Base-by-base conservation (phyloP, 2,797 vertebrate genomes). In the Taeniopygia guttata region DNA sequence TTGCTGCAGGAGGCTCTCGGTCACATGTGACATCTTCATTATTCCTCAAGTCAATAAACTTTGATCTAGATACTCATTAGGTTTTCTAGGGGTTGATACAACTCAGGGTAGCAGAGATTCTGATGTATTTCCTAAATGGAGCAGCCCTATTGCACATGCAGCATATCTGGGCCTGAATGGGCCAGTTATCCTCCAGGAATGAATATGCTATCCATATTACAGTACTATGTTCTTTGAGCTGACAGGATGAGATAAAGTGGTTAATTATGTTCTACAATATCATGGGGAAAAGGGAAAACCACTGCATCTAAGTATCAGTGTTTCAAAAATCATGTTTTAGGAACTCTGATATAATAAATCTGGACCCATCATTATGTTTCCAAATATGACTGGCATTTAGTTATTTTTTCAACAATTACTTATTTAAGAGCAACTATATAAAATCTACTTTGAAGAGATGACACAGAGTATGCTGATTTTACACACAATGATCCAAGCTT, bases 131-230 rank as follows among this genome's bases (percentile, higher is more conserved):
- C 22, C 75, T 42, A 27, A 90, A 66, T 20, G 49, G 36, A 63
- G 36, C 13, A 54, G 14, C 17, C 10, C 18, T 48, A 7, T 20
- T 49, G 48, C 20, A 38, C 7, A 7, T 23, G 40, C 7, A 43
- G 22, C 1, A 1, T 21, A 23, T 48, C 52, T 5, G 2, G 22
- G 13, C 16, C 30, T 59, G 54, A 76, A 36, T 1, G 8, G 36
- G 34, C 10, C 15, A 13, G 30, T 45, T 81, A 19, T 30, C 15
- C 7, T 32, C 11, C 43, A 79, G 1, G 7, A 67, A 63, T 30
- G 10, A 38, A 42, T 49, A 46, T 17, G 7, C 13, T 54, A 4
- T 36, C 58, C 2, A 0, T 34, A 13, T 54, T 30, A 26, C 13
- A n/a, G 25, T 42, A 30, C 32, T 18, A 2, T 42, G 25, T 46